These are phyloP conservation scores for Psococerastis gibbosa DNA, from an alignment of 2,888 invertebrate genomes.

Conservation along the genomic window DNA sequence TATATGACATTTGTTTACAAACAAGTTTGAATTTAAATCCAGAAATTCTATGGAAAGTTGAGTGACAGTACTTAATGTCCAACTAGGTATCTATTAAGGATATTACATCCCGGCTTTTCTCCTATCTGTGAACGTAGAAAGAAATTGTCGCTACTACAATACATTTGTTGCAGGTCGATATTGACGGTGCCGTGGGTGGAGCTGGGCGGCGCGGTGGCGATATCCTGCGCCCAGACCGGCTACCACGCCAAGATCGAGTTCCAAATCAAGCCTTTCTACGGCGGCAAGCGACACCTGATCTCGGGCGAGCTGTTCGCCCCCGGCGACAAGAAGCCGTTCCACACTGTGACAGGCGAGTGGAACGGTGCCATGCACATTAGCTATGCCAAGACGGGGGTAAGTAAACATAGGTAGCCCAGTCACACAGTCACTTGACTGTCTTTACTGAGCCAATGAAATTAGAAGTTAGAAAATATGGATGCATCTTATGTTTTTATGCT, in stretches of 20 bases:
- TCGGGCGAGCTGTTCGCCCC: constrained; percentile 63
- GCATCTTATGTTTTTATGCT: constrained; percentile 8
- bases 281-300: constrained; percentile 82
- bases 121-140: too few relatives aligned
- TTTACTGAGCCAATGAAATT: constrained; percentile 1
- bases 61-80: too few relatives aligned
- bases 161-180: constrained; percentile 72
- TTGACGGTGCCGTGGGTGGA: constrained; percentile 98
- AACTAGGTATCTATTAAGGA: too few relatives aligned
- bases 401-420: constrained; percentile 12
- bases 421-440: background rate
- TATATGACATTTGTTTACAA: too few relatives aligned
- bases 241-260: constrained; percentile 88
- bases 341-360: constrained; percentile 89
- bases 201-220: constrained; percentile 78
- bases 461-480: constrained; percentile 9
- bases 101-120: too few relatives aligned
- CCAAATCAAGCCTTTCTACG: constrained; percentile 94
- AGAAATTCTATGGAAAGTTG: too few relatives aligned
- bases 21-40: too few relatives aligned
- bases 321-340: constrained; percentile 74
- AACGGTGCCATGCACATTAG: constrained; percentile 88
- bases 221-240: constrained; percentile 84
- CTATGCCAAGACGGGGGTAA: constrained; percentile 41
- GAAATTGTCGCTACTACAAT: too few relatives aligned